These are phyloP conservation scores for Andinoacara biseriatus DNA, from an alignment of 2,113 vertebrate species.

Conservation along the genomic window DNA sequence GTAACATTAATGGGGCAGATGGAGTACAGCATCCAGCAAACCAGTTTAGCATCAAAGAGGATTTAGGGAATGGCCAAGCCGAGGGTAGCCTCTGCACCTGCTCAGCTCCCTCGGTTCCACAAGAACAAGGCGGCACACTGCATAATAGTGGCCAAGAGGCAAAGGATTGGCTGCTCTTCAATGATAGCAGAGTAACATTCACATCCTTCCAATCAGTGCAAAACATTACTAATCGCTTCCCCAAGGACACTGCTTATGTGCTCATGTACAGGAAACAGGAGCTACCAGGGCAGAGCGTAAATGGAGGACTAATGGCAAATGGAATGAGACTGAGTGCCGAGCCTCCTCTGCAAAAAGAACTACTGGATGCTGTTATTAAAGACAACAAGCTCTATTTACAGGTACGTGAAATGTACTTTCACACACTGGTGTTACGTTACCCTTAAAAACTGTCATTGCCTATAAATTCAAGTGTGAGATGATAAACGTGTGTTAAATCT, in stretches of 20 bases:
- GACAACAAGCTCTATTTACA: constrained; percentile 98
- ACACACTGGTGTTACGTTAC: neutral
- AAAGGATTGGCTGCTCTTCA: constrained; percentile 96
- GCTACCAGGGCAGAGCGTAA: constrained; percentile 62
- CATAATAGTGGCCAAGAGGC: constrained; percentile 72
- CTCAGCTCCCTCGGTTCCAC: constrained; percentile 60
- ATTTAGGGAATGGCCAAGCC: constrained; percentile 64
- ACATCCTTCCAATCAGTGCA: constrained; percentile 96
- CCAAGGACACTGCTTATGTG: constrained; percentile 98
- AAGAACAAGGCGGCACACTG: constrained; percentile 73
- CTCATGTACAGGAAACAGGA: constrained; percentile 95
- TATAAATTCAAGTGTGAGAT: neutral
- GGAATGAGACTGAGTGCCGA: constrained; percentile 87
- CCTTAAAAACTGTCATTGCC: neutral
- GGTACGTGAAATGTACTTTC: constrained; percentile 77
- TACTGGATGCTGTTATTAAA: constrained; percentile 97
- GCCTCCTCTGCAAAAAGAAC: constrained; percentile 95
- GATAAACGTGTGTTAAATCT: constrained; percentile 21
- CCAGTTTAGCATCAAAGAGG: constrained; percentile 67
- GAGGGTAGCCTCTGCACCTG: constrained; percentile 43
- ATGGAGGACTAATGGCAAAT: constrained; percentile 62
- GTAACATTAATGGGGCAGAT: constrained; percentile 83
- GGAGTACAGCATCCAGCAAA: constrained; percentile 63
- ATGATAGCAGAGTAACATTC: constrained; percentile 97
- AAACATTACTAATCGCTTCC: constrained; percentile 96